Conservation (phyloP, 1,140 invertebrate species). For the Penaeus japonicus region DNA sequence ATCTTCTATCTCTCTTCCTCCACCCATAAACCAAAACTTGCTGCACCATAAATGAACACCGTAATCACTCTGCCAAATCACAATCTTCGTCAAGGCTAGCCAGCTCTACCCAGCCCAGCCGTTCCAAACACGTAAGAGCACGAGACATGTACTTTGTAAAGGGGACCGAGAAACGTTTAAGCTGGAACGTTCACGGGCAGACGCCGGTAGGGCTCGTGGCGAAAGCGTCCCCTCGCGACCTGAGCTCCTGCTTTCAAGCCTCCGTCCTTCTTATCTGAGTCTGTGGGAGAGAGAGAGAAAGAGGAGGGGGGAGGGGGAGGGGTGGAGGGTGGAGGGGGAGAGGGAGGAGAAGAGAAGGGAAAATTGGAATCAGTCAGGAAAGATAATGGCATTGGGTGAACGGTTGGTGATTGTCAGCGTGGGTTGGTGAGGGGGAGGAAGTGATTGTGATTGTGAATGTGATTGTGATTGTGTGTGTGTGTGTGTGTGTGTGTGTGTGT, state of each 20-base stretch:
- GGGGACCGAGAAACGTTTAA: background rate
- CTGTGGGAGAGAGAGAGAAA: background rate
- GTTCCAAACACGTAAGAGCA: background rate
- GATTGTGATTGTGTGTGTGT: too few relatives aligned
- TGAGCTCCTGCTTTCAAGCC: slow-evolving; percentile 30
- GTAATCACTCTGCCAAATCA: too few relatives aligned
- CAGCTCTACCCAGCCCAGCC: background rate
- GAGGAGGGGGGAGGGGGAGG: background rate
- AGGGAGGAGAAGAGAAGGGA: background rate
- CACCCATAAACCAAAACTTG: too few relatives aligned
- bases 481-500: too few relatives aligned
- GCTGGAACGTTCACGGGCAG: slow-evolving; percentile 44
- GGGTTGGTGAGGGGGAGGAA: too few relatives aligned
- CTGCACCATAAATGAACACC: too few relatives aligned
- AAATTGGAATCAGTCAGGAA: too few relatives aligned
- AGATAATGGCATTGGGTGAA: too few relatives aligned
- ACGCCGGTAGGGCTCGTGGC: slow-evolving; percentile 48
- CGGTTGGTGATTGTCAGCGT: too few relatives aligned
- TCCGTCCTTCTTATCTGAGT: slow-evolving; percentile 44
- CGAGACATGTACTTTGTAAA: background rate
- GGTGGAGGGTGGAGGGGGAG: background rate
- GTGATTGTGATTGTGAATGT: too few relatives aligned
- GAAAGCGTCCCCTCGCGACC: slow-evolving; percentile 17
- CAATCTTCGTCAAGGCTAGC: too few relatives aligned
- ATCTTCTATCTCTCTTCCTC: background rate